Evolutionary conservation across 1,140 invertebrate genomes (phyloP).

Genomic region (Drosophila nannoptera): DNA sequence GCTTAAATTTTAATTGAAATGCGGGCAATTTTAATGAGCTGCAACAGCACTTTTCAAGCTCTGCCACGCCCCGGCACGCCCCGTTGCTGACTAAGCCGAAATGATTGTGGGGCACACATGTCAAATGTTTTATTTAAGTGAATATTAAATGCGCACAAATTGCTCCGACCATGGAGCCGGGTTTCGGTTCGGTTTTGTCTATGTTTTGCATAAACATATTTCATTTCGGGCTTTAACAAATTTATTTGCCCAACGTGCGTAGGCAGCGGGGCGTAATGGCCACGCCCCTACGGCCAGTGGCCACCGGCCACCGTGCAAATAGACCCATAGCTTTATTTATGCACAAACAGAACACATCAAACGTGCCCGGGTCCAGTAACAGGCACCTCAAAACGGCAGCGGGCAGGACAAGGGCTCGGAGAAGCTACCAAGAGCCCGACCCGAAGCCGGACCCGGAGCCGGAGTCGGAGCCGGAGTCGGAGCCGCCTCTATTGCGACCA

Average conservation of each 20-base stretch:
- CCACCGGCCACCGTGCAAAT: conserved; percentile 39
- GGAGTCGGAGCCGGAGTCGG: background rate
- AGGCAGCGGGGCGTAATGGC: conserved; percentile 8
- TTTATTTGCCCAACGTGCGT: conserved; percentile 64
- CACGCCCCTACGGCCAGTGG: conserved; percentile 22
- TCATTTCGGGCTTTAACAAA: conserved; percentile 65
- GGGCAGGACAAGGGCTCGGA: too few relatives aligned
- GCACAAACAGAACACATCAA: conserved; percentile 53
- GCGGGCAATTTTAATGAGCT: conserved; percentile 42
- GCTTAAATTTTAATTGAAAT: conserved; percentile 34
- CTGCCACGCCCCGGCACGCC: background rate
- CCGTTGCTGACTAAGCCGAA: conserved; percentile 23
- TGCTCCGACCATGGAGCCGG: conserved; percentile 24
- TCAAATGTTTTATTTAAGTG: conserved; percentile 69
- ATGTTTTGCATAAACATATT: conserved; percentile 59
- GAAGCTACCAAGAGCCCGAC: too few relatives aligned
- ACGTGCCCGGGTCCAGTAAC: conserved; percentile 41
- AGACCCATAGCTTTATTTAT: conserved; percentile 56
- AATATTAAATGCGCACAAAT: conserved; percentile 66
- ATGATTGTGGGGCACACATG: conserved; percentile 44
- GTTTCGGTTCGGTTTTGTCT: background rate
- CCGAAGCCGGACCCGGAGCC: conserved; percentile 27
- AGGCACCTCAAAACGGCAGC: conserved; percentile 39
- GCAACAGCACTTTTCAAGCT: conserved; percentile 18
- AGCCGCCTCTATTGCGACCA: background rate